Conservation (phyloP, 2,888 invertebrate species). For the Melipona beecheii region DNA sequence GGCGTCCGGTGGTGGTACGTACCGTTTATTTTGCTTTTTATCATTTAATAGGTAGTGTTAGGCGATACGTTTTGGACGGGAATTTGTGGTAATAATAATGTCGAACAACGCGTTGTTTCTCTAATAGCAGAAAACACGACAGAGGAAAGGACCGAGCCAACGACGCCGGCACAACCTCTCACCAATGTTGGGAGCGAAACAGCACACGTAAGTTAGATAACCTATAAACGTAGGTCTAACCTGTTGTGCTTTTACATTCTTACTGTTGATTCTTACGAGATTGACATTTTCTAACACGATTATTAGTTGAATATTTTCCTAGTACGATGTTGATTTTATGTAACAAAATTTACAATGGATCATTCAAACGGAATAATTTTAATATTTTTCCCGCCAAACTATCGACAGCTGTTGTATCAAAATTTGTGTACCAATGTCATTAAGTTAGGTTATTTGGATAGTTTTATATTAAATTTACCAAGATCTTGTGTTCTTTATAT, state of each 20-base stretch:
- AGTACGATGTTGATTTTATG: neutral
- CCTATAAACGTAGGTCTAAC: slow-evolving; percentile 61
- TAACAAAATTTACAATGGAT: neutral
- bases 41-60: slow-evolving; percentile 41
- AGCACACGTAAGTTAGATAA: slow-evolving; percentile 78
- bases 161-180: slow-evolving; percentile 74
- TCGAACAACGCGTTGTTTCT: slow-evolving; percentile 37
- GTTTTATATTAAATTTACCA: neutral
- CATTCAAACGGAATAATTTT: neutral
- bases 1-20: slow-evolving; percentile 82
- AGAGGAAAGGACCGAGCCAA: slow-evolving; percentile 80
- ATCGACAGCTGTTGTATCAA: slow-evolving; percentile 57
- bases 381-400: slow-evolving; percentile 55
- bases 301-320: neutral
- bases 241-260: neutral
- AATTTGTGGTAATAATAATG: slow-evolving; percentile 10
- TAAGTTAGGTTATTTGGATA: neutral
- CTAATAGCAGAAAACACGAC: slow-evolving; percentile 73
- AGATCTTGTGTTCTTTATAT: neutral
- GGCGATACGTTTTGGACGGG: slow-evolving; percentile 3
- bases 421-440: neutral
- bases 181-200: slow-evolving; percentile 80
- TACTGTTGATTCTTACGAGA: neutral
- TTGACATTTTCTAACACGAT: neutral
- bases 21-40: slow-evolving; percentile 65